These are phyloP conservation scores for Sericinus montela DNA, from an alignment of 2,888 invertebrate genomes.

Conservation along the genomic window DNA sequence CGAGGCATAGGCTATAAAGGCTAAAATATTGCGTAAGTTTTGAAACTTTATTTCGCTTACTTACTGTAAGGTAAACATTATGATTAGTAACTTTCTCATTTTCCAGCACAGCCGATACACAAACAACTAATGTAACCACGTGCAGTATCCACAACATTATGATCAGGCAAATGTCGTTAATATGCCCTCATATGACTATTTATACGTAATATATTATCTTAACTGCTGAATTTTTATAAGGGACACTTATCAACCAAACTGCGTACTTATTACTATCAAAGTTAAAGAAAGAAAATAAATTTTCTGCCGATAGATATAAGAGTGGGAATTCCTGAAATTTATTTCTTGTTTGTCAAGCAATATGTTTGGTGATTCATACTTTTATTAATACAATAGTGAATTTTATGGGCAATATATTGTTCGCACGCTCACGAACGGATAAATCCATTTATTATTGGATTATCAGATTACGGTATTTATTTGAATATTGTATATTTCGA, in stretches of 20 bases:
- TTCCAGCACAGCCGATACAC: conserved; percentile 14
- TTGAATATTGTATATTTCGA: too few relatives aligned
- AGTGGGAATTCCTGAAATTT: conserved; percentile 5
- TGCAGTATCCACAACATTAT: conserved; percentile 21
- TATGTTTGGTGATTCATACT: conserved; percentile 13
- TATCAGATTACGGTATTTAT: background rate
- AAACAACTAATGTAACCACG: conserved; percentile 12
- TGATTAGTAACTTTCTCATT: conserved; percentile 1
- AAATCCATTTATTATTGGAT: conserved; percentile 12
- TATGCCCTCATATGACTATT: background rate
- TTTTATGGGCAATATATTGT: conserved; percentile 16
- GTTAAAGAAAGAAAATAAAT: background rate
- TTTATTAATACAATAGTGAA: conserved; percentile 17
- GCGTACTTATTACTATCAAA: background rate
- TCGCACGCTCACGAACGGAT: conserved; percentile 12
- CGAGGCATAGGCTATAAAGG: background rate
- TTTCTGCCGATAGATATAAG: conserved; percentile 3
- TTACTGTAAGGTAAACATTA: conserved; percentile 13
- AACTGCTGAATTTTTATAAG: conserved; percentile 22
- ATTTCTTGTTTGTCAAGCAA: background rate
- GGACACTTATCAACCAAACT: conserved; percentile 12
- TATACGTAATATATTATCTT: conserved; percentile 5
- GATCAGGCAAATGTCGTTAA: conserved; percentile 17
- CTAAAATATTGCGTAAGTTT: background rate
- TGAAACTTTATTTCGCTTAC: background rate